Evolutionary conservation across 2,797 vertebrate species (phyloP).

Genomic region (Sylvilagus floridanus): DNA sequence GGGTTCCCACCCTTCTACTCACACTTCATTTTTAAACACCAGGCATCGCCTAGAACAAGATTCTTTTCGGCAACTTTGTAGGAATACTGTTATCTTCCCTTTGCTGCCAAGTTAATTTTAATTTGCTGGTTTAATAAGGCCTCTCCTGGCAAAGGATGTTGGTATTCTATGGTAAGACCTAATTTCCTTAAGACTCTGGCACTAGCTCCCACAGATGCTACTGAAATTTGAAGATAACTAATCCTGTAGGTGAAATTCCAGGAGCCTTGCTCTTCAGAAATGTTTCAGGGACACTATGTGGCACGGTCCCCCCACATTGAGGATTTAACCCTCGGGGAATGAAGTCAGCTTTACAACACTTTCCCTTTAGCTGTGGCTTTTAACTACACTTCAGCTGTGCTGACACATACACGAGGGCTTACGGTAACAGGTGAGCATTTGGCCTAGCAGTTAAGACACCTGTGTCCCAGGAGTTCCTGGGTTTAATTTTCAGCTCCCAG

Average conservation of each 20-base stretch:
- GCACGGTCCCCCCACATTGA: not conserved
- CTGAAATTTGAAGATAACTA: not conserved
- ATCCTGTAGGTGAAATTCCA: not conserved
- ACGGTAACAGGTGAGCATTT: not conserved
- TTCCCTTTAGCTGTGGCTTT: not conserved
- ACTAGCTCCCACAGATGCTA: not conserved
- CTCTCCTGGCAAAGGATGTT: not conserved
- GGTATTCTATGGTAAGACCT: not conserved
- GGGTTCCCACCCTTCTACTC: not conserved
- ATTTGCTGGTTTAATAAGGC: not conserved
- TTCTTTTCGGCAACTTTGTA: not conserved
- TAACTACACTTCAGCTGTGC: not conserved
- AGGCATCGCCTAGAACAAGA: not conserved
- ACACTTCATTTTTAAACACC: conserved; percentile 12
- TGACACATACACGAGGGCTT: not conserved
- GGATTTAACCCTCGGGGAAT: not conserved
- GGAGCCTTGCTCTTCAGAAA: not conserved
- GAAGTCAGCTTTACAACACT: not conserved
- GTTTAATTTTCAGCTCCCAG: too few relatives aligned
- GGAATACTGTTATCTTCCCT: not conserved
- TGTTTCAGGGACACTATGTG: not conserved
- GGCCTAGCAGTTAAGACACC: too few relatives aligned
- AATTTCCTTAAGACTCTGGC: not conserved
- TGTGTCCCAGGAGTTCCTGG: too few relatives aligned
- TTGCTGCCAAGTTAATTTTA: not conserved